Percentiles rank a stretch among this genome's conserved stretches.
Evolutionary conservation across 2,888 invertebrate genomes (phyloP).

Genomic region (Deroplatys truncata): DNA sequence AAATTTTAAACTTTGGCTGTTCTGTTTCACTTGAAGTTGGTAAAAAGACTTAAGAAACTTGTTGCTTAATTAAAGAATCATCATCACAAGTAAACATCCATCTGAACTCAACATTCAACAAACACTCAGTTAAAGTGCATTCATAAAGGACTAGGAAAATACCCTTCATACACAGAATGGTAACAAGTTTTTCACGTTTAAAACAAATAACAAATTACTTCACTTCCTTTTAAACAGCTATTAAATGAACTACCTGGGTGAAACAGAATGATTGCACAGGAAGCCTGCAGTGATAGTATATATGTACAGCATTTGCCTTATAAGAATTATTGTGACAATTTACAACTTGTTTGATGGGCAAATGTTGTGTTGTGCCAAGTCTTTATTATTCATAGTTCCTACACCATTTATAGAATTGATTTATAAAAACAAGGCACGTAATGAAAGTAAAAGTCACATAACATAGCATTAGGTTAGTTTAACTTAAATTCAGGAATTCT

Average conservation of each 20-base stretch:
- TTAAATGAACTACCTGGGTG: neutral
- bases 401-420: neutral
- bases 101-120: constrained; percentile 13
- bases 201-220: constrained; percentile 15
- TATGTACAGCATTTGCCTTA: neutral
- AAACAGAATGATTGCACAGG: neutral
- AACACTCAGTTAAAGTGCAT: constrained; percentile 13
- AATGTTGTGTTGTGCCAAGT: neutral
- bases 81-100: neutral
- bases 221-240: constrained; percentile 7
- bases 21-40: neutral
- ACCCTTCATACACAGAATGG: constrained; percentile 18
- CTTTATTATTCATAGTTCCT: neutral
- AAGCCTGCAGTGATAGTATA: neutral
- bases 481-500: neutral
- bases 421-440: constrained; percentile 13
- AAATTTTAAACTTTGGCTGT: constrained; percentile 1
- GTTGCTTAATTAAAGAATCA: neutral
- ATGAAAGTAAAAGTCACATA: neutral
- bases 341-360: neutral
- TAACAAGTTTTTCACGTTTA: constrained; percentile 19
- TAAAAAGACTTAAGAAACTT: neutral
- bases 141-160: constrained; percentile 21
- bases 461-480: neutral
- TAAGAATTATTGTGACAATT: neutral